A percentile compares a stretch with the other conserved stretches of the same genome.
phyloP scores from a whole-genome alignment of 2,113 vertebrate species.

The Micromys minutus region DNA sequence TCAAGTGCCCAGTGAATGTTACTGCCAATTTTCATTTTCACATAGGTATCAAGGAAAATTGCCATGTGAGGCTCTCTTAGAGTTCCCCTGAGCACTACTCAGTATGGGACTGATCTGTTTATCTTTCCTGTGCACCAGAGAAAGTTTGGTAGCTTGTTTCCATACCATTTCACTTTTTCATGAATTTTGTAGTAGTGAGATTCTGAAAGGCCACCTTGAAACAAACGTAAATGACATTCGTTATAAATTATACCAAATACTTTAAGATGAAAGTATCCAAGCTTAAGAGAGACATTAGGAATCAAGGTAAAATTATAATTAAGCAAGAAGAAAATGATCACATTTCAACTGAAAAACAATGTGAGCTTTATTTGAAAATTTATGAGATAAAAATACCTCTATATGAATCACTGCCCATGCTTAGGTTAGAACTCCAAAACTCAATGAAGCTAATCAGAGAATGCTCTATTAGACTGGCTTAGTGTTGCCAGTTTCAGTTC shows the following conservation, averaged over 20 bases:
- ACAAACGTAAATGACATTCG: neutral
- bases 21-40: neutral
- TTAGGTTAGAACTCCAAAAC: neutral
- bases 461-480: neutral
- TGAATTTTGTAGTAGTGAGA: neutral
- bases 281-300: neutral
- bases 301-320: constrained; percentile 19
- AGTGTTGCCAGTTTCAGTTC: too few relatives aligned
- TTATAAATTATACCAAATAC: neutral
- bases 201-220: constrained; percentile 8
- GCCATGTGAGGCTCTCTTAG: neutral
- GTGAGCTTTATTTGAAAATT: neutral
- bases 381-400: neutral
- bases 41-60: neutral
- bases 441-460: neutral
- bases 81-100: neutral
- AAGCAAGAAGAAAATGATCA: neutral
- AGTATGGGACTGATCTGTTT: neutral
- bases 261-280: neutral
- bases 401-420: neutral
- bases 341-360: neutral
- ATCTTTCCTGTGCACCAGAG: neutral
- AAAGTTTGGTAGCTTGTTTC: neutral
- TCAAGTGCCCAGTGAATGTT: neutral
- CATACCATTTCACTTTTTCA: constrained; percentile 23